Conservation (phyloP, 2,113 vertebrate genomes). For the Bucco capensis region DNA sequence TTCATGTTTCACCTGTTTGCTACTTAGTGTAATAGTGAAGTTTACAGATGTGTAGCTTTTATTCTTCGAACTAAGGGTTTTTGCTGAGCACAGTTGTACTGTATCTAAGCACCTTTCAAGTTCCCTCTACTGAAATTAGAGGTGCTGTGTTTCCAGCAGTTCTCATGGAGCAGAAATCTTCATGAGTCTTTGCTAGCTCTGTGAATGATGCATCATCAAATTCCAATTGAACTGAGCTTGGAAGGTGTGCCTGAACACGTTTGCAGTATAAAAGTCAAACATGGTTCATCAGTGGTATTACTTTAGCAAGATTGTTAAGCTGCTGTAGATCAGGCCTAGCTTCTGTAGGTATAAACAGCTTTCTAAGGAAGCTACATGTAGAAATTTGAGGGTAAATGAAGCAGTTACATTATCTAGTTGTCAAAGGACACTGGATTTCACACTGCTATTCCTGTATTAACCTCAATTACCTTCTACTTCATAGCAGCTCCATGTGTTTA, state of each 20-base stretch:
- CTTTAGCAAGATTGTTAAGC: conserved; percentile 13
- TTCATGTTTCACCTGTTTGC: not conserved
- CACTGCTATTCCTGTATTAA: not conserved
- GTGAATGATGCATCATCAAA: not conserved
- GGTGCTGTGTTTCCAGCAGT: not conserved
- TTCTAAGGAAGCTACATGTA: not conserved
- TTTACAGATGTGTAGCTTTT: not conserved
- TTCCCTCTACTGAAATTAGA: not conserved
- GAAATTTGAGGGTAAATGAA: not conserved
- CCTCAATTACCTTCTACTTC: not conserved
- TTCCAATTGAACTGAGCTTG: conserved; percentile 3
- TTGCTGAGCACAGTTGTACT: conserved; percentile 9
- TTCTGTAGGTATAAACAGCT: not conserved
- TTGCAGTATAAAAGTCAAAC: not conserved
- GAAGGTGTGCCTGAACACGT: not conserved
- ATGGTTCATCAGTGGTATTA: not conserved
- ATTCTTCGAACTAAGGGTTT: not conserved
- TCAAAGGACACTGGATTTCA: not conserved
- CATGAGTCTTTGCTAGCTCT: not conserved
- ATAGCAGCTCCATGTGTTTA: not conserved
- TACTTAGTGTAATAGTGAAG: not conserved
- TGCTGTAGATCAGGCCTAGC: not conserved
- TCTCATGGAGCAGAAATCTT: not conserved
- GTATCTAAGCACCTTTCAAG: not conserved
- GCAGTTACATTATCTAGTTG: not conserved